Conservation (phyloP, 2,797 vertebrate genomes). For the Thaleichthys pacificus region DNA sequence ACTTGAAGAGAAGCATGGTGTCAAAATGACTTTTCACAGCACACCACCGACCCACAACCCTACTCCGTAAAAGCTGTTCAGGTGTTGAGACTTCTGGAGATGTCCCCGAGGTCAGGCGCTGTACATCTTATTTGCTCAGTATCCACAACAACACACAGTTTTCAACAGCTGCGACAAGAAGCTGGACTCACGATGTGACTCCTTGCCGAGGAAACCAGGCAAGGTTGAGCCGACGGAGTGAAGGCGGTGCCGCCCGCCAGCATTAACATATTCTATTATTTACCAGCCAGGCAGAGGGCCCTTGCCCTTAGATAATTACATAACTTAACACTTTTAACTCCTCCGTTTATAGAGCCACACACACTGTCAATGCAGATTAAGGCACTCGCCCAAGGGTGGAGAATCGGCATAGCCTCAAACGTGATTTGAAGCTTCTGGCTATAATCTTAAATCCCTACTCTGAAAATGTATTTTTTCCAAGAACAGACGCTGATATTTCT, state of each 20-base stretch:
- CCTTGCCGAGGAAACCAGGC: constrained; percentile 7
- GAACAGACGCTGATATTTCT: constrained; percentile 22
- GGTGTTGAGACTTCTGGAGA: background rate
- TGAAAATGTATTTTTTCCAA: constrained; percentile 8
- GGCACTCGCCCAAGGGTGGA: constrained; percentile 9
- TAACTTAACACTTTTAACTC: constrained; percentile 30
- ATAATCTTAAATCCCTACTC: constrained; percentile 20
- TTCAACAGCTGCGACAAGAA: constrained; percentile 11
- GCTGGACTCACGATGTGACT: background rate
- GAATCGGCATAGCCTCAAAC: constrained; percentile 21
- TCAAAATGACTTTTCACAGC: background rate
- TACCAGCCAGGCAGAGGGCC: constrained; percentile 6
- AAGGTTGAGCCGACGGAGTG: constrained; percentile 19
- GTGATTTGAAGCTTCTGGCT: constrained; percentile 21
- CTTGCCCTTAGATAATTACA: constrained; percentile 22
- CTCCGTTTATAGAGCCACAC: constrained; percentile 30
- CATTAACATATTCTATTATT: constrained; percentile 31
- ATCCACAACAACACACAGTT: constrained; percentile 5
- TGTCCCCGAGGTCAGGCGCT: background rate
- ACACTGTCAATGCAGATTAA: constrained; percentile 32
- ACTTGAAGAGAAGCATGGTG: background rate
- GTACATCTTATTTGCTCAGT: background rate
- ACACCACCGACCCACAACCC: background rate
- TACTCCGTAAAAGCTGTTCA: background rate
- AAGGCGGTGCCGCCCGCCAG: constrained; percentile 12